These are phyloP conservation scores for Dryadula phaetusa DNA, from an alignment of 2,888 invertebrate species.

Conservation along the genomic window DNA sequence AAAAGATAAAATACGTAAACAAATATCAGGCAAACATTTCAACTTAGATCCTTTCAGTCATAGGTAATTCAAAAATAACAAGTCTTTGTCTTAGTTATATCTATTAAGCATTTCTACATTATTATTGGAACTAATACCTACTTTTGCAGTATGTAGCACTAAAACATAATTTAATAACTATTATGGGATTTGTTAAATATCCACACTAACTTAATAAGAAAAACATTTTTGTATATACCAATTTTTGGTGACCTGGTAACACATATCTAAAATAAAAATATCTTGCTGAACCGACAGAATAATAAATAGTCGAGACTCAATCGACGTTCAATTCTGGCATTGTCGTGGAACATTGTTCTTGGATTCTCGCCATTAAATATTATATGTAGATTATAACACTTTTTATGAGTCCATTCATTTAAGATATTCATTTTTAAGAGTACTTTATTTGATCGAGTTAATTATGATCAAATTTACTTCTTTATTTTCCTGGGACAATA, in stretches of 20 bases:
- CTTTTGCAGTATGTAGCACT: too few species aligned
- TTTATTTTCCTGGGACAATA: too few species aligned
- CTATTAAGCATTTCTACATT: too few species aligned
- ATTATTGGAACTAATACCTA: too few species aligned
- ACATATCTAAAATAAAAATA: slow-evolving; percentile 38
- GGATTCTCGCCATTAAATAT: slow-evolving; percentile 39
- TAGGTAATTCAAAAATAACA: neutral
- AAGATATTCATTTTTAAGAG: neutral
- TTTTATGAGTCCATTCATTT: slow-evolving; percentile 11
- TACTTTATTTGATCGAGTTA: neutral
- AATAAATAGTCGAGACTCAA: slow-evolving; percentile 37
- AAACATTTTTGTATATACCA: neutral
- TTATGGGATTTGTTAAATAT: too few species aligned
- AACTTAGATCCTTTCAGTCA: neutral
- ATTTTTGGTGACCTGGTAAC: slow-evolving; percentile 28
- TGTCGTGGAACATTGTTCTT: slow-evolving; percentile 39
- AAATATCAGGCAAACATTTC: neutral
- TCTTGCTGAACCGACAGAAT: slow-evolving; percentile 31
- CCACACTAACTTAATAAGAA: neutral
- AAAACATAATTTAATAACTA: too few species aligned
- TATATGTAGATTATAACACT: slow-evolving; percentile 15
- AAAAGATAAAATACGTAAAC: neutral
- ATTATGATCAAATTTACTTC: too few species aligned
- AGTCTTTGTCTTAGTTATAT: too few species aligned
- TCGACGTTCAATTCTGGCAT: slow-evolving; percentile 37